Conservation (phyloP, 2,888 invertebrate species). For the Eilema griseolum region DNA sequence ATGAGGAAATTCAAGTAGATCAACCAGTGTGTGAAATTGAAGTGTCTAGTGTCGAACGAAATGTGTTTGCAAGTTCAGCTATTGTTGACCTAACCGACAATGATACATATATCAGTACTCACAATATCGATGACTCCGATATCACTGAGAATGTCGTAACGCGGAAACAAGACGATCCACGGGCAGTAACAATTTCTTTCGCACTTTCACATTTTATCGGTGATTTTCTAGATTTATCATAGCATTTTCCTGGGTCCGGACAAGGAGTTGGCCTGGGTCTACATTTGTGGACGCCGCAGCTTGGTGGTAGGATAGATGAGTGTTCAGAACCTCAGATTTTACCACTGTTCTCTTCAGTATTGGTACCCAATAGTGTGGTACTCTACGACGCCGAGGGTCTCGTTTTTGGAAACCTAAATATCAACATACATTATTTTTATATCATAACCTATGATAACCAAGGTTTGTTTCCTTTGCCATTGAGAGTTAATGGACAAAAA, state of each 20-base stretch:
- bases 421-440: not conserved
- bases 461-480: not conserved
- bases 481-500: not conserved
- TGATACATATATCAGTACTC: no score
- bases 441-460: slow-evolving; percentile 25
- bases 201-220: slow-evolving; percentile 75
- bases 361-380: slow-evolving; percentile 96
- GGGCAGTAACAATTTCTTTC: slow-evolving; percentile 47
- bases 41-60: no score
- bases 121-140: no score
- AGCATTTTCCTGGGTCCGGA: slow-evolving; percentile 74
- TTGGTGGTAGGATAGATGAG: slow-evolving; percentile 90
- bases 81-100: no score
- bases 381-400: slow-evolving; percentile 86
- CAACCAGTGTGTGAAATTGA: no score
- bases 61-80: no score
- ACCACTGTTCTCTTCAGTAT: slow-evolving; percentile 92
- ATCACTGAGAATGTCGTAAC: no score
- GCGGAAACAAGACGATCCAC: slow-evolving; percentile 11
- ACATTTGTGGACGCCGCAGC: slow-evolving; percentile 74
- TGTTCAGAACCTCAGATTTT: slow-evolving; percentile 96
- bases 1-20: no score
- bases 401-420: slow-evolving; percentile 90
- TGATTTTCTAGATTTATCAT: slow-evolving; percentile 65
- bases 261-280: slow-evolving; percentile 75